phyloP scores from a whole-genome alignment of 2,888 invertebrate genomes.

The Deroplatys truncata region DNA sequence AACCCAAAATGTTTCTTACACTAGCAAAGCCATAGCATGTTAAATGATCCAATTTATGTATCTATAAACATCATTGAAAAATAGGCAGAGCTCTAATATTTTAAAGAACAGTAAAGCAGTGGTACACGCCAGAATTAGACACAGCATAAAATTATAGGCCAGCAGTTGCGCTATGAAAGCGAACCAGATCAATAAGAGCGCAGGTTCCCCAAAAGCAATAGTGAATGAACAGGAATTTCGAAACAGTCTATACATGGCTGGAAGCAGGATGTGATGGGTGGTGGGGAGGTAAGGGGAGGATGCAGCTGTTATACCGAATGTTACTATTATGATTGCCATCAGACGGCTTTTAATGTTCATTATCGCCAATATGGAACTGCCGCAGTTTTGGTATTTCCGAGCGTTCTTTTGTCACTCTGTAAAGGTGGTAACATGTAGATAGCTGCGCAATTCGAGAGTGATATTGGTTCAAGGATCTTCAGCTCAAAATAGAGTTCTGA shows the following conservation, averaged over 20 bases:
- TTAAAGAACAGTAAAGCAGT: too few species aligned
- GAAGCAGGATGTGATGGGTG: not conserved
- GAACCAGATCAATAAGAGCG: not conserved
- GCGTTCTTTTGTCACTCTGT: not conserved
- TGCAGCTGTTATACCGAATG: not conserved
- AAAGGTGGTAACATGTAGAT: not conserved
- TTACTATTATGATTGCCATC: not conserved
- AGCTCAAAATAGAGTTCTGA: too few species aligned
- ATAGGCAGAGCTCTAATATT: too few species aligned
- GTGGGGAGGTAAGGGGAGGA: not conserved
- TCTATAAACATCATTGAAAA: too few species aligned
- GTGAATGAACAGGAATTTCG: not conserved
- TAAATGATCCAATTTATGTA: too few species aligned
- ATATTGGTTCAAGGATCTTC: too few species aligned
- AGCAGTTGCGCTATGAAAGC: too few species aligned
- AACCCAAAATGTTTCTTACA: too few species aligned
- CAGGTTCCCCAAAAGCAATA: not conserved
- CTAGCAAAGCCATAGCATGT: too few species aligned
- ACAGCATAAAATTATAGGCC: too few species aligned
- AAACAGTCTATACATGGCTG: not conserved
- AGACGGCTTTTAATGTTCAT: not conserved
- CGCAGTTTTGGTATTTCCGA: not conserved
- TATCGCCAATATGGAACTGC: not conserved
- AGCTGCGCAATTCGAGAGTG: not conserved
- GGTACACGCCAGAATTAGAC: too few species aligned